Evolutionary conservation across 2,797 vertebrate genomes (phyloP), one percentile per base, ranked within the genome.

Genomic region (Melopsittacus undulatus): DNA sequence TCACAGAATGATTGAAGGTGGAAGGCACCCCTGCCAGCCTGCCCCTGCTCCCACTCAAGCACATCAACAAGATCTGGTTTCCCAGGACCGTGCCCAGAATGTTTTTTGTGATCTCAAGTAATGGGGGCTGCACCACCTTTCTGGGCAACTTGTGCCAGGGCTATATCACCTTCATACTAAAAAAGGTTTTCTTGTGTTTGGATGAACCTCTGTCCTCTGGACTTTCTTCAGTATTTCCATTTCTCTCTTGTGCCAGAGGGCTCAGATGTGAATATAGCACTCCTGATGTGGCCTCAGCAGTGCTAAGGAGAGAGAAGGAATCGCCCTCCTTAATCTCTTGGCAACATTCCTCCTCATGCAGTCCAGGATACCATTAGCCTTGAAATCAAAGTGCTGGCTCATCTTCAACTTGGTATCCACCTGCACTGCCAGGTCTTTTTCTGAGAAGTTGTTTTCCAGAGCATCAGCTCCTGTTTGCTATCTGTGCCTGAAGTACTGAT

Each of bases 61-160:
- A 27, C 21, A 21, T 70, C 29, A 74, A 16, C n/a, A 51, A 59
- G 6, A 54, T 4, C 13, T 56, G 54, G n/a, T 34, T 57, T 57
- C n/a, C 32, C 4, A 69, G 9, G 22, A 17, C 13, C 4, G 11
- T 1, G 0, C 23, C 3, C 43, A 77, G 19, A 43, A 4, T 49
- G 23, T 3, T 69, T 68, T 74, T 42, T 20, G 56, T 56, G 36
- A 49, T 62, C 42, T 80, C 27, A 21, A 62, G 32, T 16, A 19
- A 42, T 43, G 68, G 27, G 46, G 22, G 24, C 12, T 61, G 26
- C 9, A 36, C 11, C 5, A 29, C 1, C 0, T 46, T 12, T 19
- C 59, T 32, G 42, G 20, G 42, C 29, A 76, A 23, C 8, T 15
- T 38, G 11, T 72, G 17, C 21, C 14, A 22, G 11, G 21, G 15